Base-by-base conservation (phyloP, 1,140 invertebrate genomes). In the Pseudomyrmex dendroicus region DNA sequence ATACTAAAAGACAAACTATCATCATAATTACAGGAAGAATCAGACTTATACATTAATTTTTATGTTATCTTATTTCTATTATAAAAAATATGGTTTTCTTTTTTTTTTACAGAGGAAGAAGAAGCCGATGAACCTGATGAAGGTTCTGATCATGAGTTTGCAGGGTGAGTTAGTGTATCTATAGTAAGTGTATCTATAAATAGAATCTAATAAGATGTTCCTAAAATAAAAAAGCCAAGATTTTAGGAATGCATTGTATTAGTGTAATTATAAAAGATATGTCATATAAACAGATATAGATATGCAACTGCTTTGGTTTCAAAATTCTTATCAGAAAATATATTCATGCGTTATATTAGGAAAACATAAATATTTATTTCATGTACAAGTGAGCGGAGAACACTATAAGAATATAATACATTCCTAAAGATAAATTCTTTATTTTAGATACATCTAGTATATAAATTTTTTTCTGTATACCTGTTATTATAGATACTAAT, bases 91-190 rank as follows among this genome's bases (percentile, higher is more conserved):
- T 66, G 8, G 66, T 15, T 76, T 80, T 62, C 22, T 72, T 85
- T 62, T 46, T 46, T 25, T 73, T 86, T 93, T 93, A 54, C 88
- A 94, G 95, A 96, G 91, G 95, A 96, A 87, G 96, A 96, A 78
- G 95, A 95, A 76, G 95, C 95, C 66, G 95, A 96, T 83, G 95
- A 96, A 72, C 94, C 93, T 22, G 95, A 95, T 70, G 96, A 96
- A 54, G 95, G 95, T 87, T 96, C 95, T 22, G 95, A 96, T 92
- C 95, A 95, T 86, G 95, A 96, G 84, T 95, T 95, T 89, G 92
- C 94, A 46, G 91, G 95, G 93, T 94, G 94, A 95, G 93, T 93
- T 94, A 73, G 84, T 80, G 73, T 88, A 64, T 52, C 44, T 66
- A 35, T 59, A 66, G n/a, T n/a, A n/a, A n/a, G 73, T 80, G 73